Evolutionary conservation across 2,888 invertebrate species (phyloP).

Genomic region (Lamproptera curius): DNA sequence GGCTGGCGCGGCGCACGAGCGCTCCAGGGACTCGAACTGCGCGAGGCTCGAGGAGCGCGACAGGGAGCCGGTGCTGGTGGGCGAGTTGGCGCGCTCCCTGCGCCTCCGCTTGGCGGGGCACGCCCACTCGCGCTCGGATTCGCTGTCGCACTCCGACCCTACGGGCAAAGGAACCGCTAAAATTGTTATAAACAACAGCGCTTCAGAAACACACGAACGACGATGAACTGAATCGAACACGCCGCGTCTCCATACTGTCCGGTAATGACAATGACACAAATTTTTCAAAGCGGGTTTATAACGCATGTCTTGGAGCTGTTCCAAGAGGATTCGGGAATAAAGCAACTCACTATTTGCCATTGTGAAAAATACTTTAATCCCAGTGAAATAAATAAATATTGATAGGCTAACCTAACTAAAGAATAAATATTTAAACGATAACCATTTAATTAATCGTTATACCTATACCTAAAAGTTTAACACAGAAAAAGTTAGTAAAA

Average conservation of each 20-base stretch:
- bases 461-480: neutral
- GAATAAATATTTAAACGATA: too few species aligned
- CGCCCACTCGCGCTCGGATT: conserved; percentile 85
- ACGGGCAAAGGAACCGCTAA: conserved; percentile 27
- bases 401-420: too few species aligned
- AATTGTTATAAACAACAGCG: conserved; percentile 18
- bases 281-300: conserved; percentile 43
- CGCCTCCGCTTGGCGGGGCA: conserved; percentile 86
- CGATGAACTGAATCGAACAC: conserved; percentile 28
- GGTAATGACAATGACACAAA: conserved; percentile 64
- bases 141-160: conserved; percentile 79
- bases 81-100: conserved; percentile 75
- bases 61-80: conserved; percentile 75
- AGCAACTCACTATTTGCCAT: conserved; percentile 31
- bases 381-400: neutral
- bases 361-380: neutral
- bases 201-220: conserved; percentile 14
- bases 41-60: conserved; percentile 89
- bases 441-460: too few species aligned
- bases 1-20: conserved; percentile 66
- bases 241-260: conserved; percentile 39
- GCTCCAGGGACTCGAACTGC: conserved; percentile 91
- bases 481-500: neutral
- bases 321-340: conserved; percentile 31
- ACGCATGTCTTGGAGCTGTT: conserved; percentile 25